Evolutionary conservation across 2,888 invertebrate genomes (phyloP).

Genomic region (Nomada lathburiana): DNA sequence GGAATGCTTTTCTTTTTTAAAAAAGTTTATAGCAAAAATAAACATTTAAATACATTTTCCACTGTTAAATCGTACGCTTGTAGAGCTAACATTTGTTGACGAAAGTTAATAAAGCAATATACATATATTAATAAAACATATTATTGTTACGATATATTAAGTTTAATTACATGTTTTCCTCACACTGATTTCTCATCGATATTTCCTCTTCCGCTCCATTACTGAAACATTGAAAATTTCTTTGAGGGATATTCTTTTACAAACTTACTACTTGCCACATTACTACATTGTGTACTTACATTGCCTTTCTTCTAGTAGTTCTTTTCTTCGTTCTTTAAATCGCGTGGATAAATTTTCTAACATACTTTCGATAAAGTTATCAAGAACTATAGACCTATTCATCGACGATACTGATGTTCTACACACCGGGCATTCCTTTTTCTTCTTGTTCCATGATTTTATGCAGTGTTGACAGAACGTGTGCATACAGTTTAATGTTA

Average conservation of each 20-base stretch:
- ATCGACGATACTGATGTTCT: constrained; percentile 85
- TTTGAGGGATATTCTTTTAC: constrained; percentile 2
- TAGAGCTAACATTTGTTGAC: neutral
- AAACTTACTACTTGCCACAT: neutral
- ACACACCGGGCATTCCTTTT: constrained; percentile 91
- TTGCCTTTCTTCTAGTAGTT: constrained; percentile 78
- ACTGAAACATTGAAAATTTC: constrained; percentile 41
- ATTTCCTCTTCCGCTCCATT: constrained; percentile 23
- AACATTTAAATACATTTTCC: constrained; percentile 5
- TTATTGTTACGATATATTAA: neutral
- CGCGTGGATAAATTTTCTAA: constrained; percentile 87
- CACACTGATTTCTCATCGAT: neutral
- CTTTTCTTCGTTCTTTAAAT: constrained; percentile 86
- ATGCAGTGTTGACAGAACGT: constrained; percentile 91
- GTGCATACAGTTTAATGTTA: constrained; percentile 90
- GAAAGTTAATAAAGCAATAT: constrained; percentile 19
- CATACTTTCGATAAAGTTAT: constrained; percentile 91
- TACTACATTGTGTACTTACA: constrained; percentile 59
- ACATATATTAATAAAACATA: neutral
- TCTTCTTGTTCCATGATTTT: constrained; percentile 89
- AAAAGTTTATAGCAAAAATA: constrained; percentile 36
- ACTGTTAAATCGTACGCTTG: neutral
- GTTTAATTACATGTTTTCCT: neutral
- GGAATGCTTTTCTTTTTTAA: neutral
- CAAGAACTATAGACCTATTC: constrained; percentile 88